Base-by-base conservation (phyloP, 2,888 invertebrate genomes). In the Melolontha melolontha region DNA sequence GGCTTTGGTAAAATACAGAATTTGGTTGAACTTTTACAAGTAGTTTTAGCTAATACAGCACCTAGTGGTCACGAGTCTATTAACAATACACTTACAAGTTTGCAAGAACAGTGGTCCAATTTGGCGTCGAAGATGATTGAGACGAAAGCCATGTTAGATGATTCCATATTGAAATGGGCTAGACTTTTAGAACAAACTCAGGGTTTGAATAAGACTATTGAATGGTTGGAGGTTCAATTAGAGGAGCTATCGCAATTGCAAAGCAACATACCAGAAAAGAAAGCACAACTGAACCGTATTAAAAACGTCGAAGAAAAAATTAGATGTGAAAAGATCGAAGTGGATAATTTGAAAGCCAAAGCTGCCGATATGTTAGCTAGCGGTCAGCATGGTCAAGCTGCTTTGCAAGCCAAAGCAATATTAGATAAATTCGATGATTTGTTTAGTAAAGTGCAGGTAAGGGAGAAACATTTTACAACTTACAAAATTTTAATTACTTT, bases 71-170 rank as follows among this genome's bases (percentile, higher is more conserved):
- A 97, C 74, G 91, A 92, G 73, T 87, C 90, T 29, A 95, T 98
- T 63, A 96, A 96, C 75, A 91, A 92, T 72, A 89, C 92, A 2
- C 84, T 97, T 5, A 89, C 92, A 0, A 89, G 90, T 67, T 85
- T 97, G 51, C 97, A 97, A 85, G 93, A 94, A 78, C 91, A 94
- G 76, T 97, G 97, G 96, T 95, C 96, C 27, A 88, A 89, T 6
- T 85, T 96, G 55, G 91, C 94, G 1, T 89, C 95, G 0, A 92
- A 92, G 80, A 95, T 97, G 90, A 90, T 95, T 51, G 96, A 97
- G 81, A 94, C 95, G 0, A 96, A 97, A 83, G 89, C 92, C 1
- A 88, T 92, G 75, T 84, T 96, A 11, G 96, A 96, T 79, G 95
- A 95, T 76, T 93, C 94, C 0, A 92, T 97, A 12, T 93, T 94